Conservation (phyloP, 2,797 vertebrate genomes). For the Gila robusta region DNA sequence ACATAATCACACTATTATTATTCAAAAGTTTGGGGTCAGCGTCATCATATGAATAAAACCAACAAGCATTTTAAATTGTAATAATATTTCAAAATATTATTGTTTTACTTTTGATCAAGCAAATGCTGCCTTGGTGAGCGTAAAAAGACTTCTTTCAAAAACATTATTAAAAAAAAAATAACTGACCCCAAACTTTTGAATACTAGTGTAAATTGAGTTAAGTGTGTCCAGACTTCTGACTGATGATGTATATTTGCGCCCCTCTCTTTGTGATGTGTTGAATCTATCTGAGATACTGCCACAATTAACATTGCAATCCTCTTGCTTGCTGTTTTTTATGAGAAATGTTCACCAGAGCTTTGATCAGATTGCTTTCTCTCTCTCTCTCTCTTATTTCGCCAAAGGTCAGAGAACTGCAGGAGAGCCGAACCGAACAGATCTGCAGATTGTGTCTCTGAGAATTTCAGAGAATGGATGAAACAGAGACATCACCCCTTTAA, state of each 20-base stretch:
- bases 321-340: constrained; percentile 30
- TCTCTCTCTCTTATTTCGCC: constrained; percentile 30
- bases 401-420: constrained; percentile 57
- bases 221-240: not conserved
- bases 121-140: not conserved
- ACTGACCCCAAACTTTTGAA: not conserved
- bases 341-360: constrained; percentile 46
- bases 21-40: not conserved
- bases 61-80: not conserved
- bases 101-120: not conserved
- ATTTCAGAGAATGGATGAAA: constrained; percentile 47
- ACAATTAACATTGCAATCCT: constrained; percentile 16
- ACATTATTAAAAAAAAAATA: not conserved
- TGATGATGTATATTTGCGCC: not conserved
- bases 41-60: not conserved
- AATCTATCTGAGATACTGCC: constrained; percentile 22
- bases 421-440: constrained; percentile 39
- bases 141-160: not conserved
- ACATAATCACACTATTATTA: not conserved
- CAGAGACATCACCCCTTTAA: constrained; percentile 13
- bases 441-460: constrained; percentile 31
- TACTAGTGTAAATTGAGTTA: not conserved
- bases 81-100: not conserved
- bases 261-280: constrained; percentile 23
- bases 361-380: constrained; percentile 44